A percentile compares a stretch with the other conserved stretches of the same genome.
phyloP scores from a whole-genome alignment of 2,888 invertebrate species.

The Xanthia togata region DNA sequence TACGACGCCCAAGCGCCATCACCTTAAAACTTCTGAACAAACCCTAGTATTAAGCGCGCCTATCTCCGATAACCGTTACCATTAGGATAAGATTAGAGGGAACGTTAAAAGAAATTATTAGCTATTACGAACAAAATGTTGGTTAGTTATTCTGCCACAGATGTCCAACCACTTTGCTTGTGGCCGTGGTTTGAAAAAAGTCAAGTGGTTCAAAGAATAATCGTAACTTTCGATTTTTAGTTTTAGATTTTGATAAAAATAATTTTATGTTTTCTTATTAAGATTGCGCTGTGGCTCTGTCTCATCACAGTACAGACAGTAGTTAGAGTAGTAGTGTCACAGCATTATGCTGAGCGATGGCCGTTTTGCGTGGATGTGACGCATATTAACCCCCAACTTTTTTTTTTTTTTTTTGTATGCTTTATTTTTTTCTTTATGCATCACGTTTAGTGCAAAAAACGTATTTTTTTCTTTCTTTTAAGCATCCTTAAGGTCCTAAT shows the following conservation, averaged over 20 bases:
- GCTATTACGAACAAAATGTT: conserved; percentile 57
- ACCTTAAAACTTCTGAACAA: conserved; percentile 26
- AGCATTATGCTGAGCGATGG: too few species aligned
- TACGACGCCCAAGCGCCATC: not conserved
- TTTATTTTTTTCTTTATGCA: not conserved
- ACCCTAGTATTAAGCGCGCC: conserved; percentile 33
- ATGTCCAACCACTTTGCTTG: conserved; percentile 34
- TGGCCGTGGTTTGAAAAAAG: conserved; percentile 21
- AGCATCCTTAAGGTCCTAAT: not conserved
- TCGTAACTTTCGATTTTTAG: conserved; percentile 5
- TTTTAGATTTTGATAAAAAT: not conserved
- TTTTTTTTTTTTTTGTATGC: not conserved
- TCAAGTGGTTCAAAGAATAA: conserved; percentile 23
- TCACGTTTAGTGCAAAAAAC: not conserved
- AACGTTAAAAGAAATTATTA: conserved; percentile 62
- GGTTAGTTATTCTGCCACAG: conserved; percentile 55
- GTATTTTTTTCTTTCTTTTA: not conserved
- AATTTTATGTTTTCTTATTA: too few species aligned
- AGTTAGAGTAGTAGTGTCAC: too few species aligned
- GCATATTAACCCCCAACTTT: too few species aligned
- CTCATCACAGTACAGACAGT: too few species aligned
- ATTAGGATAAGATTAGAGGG: conserved; percentile 57
- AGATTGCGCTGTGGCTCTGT: too few species aligned
- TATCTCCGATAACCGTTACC: conserved; percentile 56
- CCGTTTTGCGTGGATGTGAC: not conserved